Percentiles rank a stretch among this genome's conserved stretches.
These are phyloP conservation scores for Phalanger gymnotis DNA, from an alignment of 2,797 vertebrate genomes.

Conservation along the genomic window DNA sequence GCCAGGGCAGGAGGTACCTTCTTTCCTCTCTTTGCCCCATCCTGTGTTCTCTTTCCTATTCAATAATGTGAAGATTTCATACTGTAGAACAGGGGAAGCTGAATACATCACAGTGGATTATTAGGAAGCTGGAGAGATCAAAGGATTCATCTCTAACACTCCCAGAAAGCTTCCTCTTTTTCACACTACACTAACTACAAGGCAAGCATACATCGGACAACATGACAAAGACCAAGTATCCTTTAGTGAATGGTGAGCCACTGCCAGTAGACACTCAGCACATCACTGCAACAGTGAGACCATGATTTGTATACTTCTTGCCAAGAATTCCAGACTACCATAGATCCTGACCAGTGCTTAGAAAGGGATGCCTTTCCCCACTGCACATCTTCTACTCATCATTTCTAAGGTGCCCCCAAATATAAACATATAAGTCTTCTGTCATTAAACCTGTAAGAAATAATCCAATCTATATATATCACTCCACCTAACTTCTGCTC, in stretches of 20 bases:
- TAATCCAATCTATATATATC: conserved; percentile 45
- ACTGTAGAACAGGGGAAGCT: conserved; percentile 59
- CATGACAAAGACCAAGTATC: conserved; percentile 63
- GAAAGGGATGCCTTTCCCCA: conserved; percentile 24
- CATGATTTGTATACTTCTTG: conserved; percentile 45
- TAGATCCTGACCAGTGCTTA: conserved; percentile 40
- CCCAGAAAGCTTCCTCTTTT: conserved; percentile 74
- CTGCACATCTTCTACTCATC: neutral
- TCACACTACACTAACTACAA: conserved; percentile 72
- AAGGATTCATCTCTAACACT: conserved; percentile 73
- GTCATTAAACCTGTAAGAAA: conserved; percentile 41
- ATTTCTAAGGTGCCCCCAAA: conserved; percentile 38
- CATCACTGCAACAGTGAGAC: conserved; percentile 19
- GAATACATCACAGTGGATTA: conserved; percentile 72
- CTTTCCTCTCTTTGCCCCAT: conserved; percentile 47
- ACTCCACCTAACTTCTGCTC: conserved; percentile 34
- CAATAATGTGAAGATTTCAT: conserved; percentile 67
- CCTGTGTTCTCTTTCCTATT: conserved; percentile 43
- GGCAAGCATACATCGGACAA: conserved; percentile 56
- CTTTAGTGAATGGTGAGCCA: conserved; percentile 59
- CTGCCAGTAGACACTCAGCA: conserved; percentile 45
- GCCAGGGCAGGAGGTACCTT: conserved; percentile 50
- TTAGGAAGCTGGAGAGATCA: conserved; percentile 73
- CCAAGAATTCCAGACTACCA: conserved; percentile 20
- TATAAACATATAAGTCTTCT: conserved; percentile 50